Conservation (phyloP, 2,888 invertebrate genomes). For the Thera britannica region DNA sequence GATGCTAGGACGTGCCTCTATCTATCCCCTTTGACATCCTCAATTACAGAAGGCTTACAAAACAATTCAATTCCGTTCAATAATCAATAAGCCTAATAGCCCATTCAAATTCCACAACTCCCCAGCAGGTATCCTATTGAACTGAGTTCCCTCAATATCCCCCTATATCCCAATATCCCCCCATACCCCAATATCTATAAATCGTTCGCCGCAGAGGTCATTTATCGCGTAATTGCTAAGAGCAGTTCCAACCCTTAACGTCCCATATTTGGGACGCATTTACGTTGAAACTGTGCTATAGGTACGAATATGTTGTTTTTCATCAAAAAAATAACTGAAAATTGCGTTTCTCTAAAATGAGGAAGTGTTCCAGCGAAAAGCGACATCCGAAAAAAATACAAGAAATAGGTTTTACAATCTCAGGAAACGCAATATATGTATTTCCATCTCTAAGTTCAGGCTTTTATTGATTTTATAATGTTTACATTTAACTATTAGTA, state of each 20-base stretch:
- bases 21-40: background rate
- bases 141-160: conserved; percentile 17
- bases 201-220: conserved; percentile 32
- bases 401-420: no score
- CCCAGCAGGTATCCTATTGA: conserved; percentile 23
- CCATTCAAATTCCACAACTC: conserved; percentile 30
- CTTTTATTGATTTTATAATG: no score
- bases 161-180: no score
- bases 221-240: conserved; percentile 36
- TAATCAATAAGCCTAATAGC: conserved; percentile 30
- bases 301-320: background rate
- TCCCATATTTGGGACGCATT: conserved; percentile 8
- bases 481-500: no score
- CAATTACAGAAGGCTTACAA: background rate
- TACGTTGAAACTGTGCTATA: conserved; percentile 3
- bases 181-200: conserved; percentile 27
- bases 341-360: no score
- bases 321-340: no score
- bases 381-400: no score
- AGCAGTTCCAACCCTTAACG: conserved; percentile 23
- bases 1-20: no score
- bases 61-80: background rate
- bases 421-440: no score
- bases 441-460: no score
- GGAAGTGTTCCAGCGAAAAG: no score